phyloP scores from a whole-genome alignment of 37 sponge, comb jelly and placozoan genomes.

The Tethya wilhelma region DNA sequence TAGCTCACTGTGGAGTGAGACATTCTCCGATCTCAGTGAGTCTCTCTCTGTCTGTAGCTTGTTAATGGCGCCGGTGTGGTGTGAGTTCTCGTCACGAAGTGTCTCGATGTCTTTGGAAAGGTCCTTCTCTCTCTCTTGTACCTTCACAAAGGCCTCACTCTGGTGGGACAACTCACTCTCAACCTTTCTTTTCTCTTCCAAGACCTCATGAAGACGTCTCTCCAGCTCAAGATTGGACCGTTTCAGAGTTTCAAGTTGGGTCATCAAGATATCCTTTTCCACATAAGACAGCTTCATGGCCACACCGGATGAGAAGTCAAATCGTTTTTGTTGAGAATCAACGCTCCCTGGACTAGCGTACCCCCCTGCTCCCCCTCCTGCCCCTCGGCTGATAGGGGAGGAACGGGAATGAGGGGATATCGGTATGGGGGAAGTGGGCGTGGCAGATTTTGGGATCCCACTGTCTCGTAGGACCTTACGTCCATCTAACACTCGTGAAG shows the following conservation, averaged over 20 bases:
- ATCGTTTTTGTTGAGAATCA: not conserved
- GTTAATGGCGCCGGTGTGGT: conserved; percentile 32
- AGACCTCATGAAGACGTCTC: conserved; percentile 21
- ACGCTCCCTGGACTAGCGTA: not conserved
- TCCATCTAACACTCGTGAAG: conserved; percentile 47
- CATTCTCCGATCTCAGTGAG: conserved; percentile 21
- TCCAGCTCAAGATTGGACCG: conserved; percentile 17
- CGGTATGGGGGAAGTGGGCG: conserved; percentile 1
- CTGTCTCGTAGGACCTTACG: conserved; percentile 40
- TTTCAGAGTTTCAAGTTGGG: conserved; percentile 5
- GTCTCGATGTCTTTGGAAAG: conserved; percentile 54
- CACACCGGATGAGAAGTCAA: not conserved
- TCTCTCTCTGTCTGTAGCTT: conserved; percentile 32
- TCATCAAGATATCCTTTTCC: not conserved
- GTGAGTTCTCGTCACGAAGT: conserved; percentile 48
- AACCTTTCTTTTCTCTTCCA: conserved; percentile 17
- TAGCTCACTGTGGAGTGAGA: conserved; percentile 12
- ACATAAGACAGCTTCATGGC: not conserved
- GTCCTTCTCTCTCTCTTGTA: conserved; percentile 43
- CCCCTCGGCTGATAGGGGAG: not conserved
- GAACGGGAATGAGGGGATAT: not conserved
- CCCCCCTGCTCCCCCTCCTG: not conserved
- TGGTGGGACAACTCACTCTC: conserved; percentile 12
- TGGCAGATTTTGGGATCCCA: not conserved
- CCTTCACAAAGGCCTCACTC: conserved; percentile 25